phyloP scores from a whole-genome alignment of 2,797 vertebrate species.

The Neoniphon sammara region DNA sequence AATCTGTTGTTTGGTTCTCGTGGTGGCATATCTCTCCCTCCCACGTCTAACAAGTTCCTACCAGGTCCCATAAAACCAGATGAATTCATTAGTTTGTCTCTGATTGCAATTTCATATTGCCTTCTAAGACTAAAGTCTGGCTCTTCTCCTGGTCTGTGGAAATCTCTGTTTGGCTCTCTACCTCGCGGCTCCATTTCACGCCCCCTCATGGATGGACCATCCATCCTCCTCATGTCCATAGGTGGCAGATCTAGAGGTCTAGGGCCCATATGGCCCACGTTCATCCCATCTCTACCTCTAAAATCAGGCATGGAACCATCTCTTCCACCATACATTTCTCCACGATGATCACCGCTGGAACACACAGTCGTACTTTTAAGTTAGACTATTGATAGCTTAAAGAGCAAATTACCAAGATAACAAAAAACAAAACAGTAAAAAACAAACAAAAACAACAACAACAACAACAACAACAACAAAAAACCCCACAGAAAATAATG shows the following conservation, averaged over 20 bases:
- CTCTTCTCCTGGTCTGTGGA: conserved; percentile 76
- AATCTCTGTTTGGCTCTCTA: conserved; percentile 86
- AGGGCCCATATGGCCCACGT: conserved; percentile 85
- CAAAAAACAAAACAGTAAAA: background rate
- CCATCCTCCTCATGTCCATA: conserved; percentile 91
- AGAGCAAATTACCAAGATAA: background rate
- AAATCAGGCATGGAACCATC: conserved; percentile 92
- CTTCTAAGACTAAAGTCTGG: conserved; percentile 84
- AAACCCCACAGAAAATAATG: background rate
- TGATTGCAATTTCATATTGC: conserved; percentile 76
- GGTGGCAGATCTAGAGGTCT: conserved; percentile 86
- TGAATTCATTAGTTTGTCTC: conserved; percentile 82
- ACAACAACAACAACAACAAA: no score
- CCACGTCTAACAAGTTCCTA: conserved; percentile 85
- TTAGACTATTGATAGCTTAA: conserved; percentile 19
- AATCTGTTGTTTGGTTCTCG: conserved; percentile 85
- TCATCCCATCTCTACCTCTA: conserved; percentile 93
- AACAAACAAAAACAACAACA: no score
- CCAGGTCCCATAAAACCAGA: conserved; percentile 86
- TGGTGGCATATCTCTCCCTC: conserved; percentile 86
- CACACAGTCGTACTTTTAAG: conserved; percentile 35
- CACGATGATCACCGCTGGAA: conserved; percentile 92
- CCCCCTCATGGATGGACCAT: conserved; percentile 88
- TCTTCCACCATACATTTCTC: conserved; percentile 94
- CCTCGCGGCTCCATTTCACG: conserved; percentile 88